Evolutionary conservation across 2,797 vertebrate species (phyloP).

Genomic region (Petrocephalus sullivani): DNA sequence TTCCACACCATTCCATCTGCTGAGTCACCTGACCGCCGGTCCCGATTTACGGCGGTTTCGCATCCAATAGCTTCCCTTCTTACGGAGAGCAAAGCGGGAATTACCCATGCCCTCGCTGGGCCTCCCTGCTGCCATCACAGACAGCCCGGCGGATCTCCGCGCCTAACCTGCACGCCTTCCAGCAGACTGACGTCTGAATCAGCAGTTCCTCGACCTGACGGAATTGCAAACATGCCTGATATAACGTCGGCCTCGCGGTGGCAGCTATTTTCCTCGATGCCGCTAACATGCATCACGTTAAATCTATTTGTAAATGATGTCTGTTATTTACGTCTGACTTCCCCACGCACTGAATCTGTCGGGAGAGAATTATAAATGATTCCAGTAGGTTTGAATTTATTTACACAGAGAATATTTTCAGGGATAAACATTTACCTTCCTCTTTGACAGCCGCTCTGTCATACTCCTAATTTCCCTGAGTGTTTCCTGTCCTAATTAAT

Average conservation of each 20-base stretch:
- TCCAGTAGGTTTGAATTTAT: constrained; percentile 8
- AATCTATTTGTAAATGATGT: constrained; percentile 7
- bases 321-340: neutral
- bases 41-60: neutral
- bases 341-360: constrained; percentile 3
- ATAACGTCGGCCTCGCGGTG: neutral
- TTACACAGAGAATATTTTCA: constrained; percentile 11
- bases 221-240: neutral
- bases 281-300: neutral
- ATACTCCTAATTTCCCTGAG: constrained; percentile 8
- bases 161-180: neutral
- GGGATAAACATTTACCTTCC: constrained; percentile 6
- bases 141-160: neutral
- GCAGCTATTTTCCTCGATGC: neutral
- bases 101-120: neutral
- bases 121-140: neutral
- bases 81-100: neutral
- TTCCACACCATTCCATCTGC: neutral
- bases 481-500: constrained; percentile 6
- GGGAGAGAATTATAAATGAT: constrained; percentile 13
- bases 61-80: neutral
- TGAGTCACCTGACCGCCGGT: neutral
- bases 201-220: neutral
- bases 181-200: neutral
- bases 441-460: constrained; percentile 7